Evolutionary conservation across 2,797 vertebrate species (phyloP).

Genomic region (Xenops minutus): DNA sequence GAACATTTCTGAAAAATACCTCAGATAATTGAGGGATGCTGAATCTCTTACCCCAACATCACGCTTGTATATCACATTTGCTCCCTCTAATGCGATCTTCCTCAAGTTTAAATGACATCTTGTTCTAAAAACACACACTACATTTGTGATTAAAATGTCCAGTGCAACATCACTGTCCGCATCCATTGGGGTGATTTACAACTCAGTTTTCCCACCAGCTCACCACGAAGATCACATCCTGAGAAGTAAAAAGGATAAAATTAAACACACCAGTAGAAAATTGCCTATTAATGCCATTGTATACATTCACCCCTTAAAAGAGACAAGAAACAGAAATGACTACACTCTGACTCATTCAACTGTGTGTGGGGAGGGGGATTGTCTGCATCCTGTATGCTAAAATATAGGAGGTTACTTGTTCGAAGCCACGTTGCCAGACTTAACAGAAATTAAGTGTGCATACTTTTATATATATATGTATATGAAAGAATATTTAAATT

Average conservation of each 20-base stretch:
- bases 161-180: conserved; percentile 93
- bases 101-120: conserved; percentile 98
- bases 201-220: conserved; percentile 64
- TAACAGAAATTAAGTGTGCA: background rate
- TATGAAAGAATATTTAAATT: background rate
- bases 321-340: background rate
- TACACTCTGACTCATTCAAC: background rate
- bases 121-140: conserved; percentile 97
- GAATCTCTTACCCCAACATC: conserved; percentile 90
- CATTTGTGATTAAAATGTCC: conserved; percentile 97
- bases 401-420: background rate
- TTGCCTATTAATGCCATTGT: background rate
- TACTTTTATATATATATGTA: fast-evolving
- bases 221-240: conserved; percentile 81
- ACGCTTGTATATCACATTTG: conserved; percentile 97
- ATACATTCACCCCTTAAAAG: background rate
- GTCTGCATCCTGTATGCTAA: background rate
- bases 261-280: conserved; percentile 9
- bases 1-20: background rate
- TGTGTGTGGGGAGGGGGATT: background rate
- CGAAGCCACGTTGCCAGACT: background rate
- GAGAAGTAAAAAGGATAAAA: conserved; percentile 53
- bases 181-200: conserved; percentile 89
- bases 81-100: conserved; percentile 95
- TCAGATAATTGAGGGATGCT: background rate